Evolutionary conservation across 2,888 invertebrate genomes (phyloP).

Genomic region (Lithophane ornitopus): DNA sequence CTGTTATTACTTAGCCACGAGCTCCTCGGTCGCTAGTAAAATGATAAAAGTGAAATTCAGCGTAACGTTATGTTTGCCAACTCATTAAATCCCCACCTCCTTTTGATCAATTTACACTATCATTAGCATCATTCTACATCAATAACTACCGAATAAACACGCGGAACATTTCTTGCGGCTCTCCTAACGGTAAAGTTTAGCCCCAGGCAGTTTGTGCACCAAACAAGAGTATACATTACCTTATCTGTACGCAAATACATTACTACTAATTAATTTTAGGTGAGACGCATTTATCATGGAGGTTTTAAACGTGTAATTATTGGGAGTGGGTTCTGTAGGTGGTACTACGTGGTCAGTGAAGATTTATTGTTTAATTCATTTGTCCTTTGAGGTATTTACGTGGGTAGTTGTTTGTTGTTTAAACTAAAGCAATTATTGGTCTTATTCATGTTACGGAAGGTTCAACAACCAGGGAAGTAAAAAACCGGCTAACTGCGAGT

Average conservation of each 20-base stretch:
- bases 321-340: slow-evolving; percentile 56
- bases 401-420: slow-evolving; percentile 13
- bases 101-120: slow-evolving; percentile 47
- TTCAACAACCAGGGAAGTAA: not conserved
- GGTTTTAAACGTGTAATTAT: slow-evolving; percentile 47
- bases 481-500: too few relatives aligned
- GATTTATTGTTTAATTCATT: slow-evolving; percentile 18
- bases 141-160: slow-evolving; percentile 56
- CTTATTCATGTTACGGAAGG: not conserved
- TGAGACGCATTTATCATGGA: slow-evolving; percentile 51
- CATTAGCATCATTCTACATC: slow-evolving; percentile 52
- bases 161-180: slow-evolving; percentile 38
- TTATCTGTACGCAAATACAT: slow-evolving; percentile 61
- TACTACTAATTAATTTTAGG: slow-evolving; percentile 66
- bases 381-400: not conserved
- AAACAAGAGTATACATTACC: slow-evolving; percentile 61
- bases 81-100: slow-evolving; percentile 22
- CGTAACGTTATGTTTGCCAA: not conserved
- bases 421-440: not conserved
- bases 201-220: slow-evolving; percentile 29
- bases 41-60: not conserved
- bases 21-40: too few relatives aligned
- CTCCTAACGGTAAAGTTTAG: slow-evolving; percentile 50
- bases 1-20: too few relatives aligned
- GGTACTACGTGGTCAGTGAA: slow-evolving; percentile 17